A percentile compares a stretch with the other conserved stretches of the same genome.
Conservation (phyloP, 1,140 invertebrate genomes). For the Orchesella cincta region DNA sequence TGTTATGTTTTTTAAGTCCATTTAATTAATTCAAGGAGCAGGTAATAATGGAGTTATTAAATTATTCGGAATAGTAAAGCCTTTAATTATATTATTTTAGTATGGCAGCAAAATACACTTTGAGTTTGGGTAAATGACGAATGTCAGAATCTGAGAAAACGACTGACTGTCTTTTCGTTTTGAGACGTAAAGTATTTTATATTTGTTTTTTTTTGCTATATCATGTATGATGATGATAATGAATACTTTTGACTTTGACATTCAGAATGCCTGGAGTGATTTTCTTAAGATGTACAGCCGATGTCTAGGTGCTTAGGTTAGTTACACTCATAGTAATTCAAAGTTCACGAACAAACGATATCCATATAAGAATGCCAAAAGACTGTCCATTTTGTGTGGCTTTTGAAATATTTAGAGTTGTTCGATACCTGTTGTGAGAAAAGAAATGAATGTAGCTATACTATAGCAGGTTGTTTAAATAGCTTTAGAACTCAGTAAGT, state of each 20-base stretch:
- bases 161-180: too few relatives aligned
- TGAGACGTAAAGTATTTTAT: neutral
- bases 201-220: neutral
- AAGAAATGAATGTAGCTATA: neutral
- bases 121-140: neutral
- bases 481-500: neutral
- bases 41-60: neutral
- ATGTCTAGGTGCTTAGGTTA: constrained; percentile 22
- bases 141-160: neutral
- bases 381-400: constrained; percentile 8
- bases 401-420: neutral
- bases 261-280: neutral
- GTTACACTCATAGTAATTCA: neutral
- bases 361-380: constrained; percentile 6
- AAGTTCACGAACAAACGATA: neutral
- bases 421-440: constrained; percentile 19
- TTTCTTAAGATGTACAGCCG: neutral
- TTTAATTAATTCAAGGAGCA: neutral
- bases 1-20: too few relatives aligned
- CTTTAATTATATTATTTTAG: too few relatives aligned
- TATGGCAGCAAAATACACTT: neutral
- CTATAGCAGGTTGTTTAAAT: neutral
- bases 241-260: constrained; percentile 15
- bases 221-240: neutral
- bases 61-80: neutral